Base-by-base conservation (phyloP, 2,888 invertebrate genomes). In the Tiliacea citrago region DNA sequence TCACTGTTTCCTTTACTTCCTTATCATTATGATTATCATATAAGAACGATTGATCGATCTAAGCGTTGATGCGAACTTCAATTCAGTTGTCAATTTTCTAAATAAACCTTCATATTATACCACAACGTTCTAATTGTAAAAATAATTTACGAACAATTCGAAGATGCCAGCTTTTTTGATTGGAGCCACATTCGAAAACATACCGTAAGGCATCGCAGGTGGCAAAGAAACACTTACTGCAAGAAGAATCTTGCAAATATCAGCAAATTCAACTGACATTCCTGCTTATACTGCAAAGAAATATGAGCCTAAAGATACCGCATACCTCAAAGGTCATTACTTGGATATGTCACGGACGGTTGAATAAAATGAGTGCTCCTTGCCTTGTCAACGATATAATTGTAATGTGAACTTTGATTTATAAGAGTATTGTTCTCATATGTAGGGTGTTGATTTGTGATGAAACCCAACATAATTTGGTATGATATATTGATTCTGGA, bases 301-400 rank as follows among this genome's bases (percentile, higher is more conserved):
- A 79, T 53, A 75, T 61, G 66, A 75, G 66, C 58, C 73, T 73
- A 60, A 75, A 79, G 78, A 79, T 51, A 62, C 65, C 65, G 66
- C 79, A 78, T 80, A 77, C 67, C 75, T 68, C 47, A 72, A 81
- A 83, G 79, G 78, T 86, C 82, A 76, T 81, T 83, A 75, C 84
- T 79, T 73, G 70, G 45, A 84, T 87, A 86, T 86, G 88, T 88
- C 88, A 88, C 57, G 86, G 88, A 74, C 86, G 74, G 80, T 61
- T 83, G 77, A 83, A 69, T 61, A 47, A 53, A 51, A 66, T 61
- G 65, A 66, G 21, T 72, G 73, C 62, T 83, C 67, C 73, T 77
- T 80, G 62, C 81, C 82, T 83, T 82, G 70, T 29, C 12, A 24
- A 61, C 62, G 42, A 63, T 73, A 57, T 65, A 39, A 70, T 80